Base-by-base conservation (phyloP, 2,888 invertebrate species). In the Agonopterix alstromeriana region DNA sequence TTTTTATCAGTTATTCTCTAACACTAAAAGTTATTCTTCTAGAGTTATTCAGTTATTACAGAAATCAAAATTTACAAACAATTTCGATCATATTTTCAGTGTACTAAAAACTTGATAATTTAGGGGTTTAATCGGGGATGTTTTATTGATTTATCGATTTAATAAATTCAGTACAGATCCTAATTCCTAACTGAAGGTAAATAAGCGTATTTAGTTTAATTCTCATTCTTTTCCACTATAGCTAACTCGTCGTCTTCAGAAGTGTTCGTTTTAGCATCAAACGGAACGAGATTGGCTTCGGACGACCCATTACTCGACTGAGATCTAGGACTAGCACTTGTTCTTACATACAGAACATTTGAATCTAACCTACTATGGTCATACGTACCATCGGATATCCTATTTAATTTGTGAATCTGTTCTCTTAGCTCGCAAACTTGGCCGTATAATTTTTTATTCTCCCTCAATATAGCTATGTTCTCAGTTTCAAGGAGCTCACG, bases 401-500 rank as follows among this genome's bases (percentile, higher is more conserved):
- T 71, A 55, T 87, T 88, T 9, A 88, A 47, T 54, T 86, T 86
- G 43, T 88, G 87, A 60, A 88, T 88, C 53, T 87, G 87, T 52
- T 88, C 88, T 45, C 87, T 70, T 7, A 88, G 52, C 51, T 88
- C 87, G 42, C 86, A 87, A 1, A 88, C 86, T 70, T 88, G 88
- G 2, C 82, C 68, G 45, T 88, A 88, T 1, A 97, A 72, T 70
- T 97, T 95, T 70, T 97, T 97, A 70, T 97, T 97, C 62, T 98
- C 97, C 38, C 97, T 89, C 68, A 98, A 94, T 56, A 98, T 88
- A 0, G 93, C 93, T 63, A 96, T 90, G 72, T 97, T 97, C 65
- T 98, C 97, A 0, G 97, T 95, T 82, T 98, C 98, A 46, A 98
- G 75, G 5, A 96, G 89, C 78, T 98, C 98, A 3, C 97, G 10